Evolutionary conservation across 2,797 vertebrate species (phyloP).

Genomic region (Megaceryle alcyon): DNA sequence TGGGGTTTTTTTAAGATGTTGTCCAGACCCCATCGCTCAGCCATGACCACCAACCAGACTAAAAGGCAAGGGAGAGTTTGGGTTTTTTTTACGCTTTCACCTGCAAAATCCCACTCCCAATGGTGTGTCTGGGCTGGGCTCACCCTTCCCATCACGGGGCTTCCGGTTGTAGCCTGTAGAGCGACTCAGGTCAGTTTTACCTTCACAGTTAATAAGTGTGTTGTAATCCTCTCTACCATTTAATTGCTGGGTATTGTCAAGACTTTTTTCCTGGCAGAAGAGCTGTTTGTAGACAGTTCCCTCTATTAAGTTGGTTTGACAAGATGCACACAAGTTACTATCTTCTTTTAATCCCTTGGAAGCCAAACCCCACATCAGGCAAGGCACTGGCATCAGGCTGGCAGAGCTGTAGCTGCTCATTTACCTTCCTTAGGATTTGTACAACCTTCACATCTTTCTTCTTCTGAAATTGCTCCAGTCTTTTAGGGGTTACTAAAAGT

Average conservation of each 20-base stretch:
- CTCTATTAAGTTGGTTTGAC: not conserved
- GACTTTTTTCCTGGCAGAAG: not conserved
- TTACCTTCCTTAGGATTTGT: not conserved
- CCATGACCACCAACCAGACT: rapidly evolving
- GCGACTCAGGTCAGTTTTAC: rapidly evolving
- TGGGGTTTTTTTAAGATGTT: not conserved
- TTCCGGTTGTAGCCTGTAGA: not conserved
- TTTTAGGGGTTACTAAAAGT: slow-evolving; percentile 38
- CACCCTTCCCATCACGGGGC: not conserved
- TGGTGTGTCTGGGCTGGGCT: not conserved
- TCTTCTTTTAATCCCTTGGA: not conserved
- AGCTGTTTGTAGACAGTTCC: not conserved
- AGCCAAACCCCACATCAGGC: not conserved
- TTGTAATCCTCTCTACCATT: not conserved
- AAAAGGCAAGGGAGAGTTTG: not conserved
- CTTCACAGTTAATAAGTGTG: not conserved
- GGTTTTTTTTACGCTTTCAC: not conserved
- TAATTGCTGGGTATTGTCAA: not conserved
- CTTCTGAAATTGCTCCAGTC: not conserved
- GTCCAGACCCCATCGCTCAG: rapidly evolving
- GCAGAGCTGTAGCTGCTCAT: not conserved
- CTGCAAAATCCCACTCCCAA: not conserved
- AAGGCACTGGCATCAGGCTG: not conserved
- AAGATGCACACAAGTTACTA: not conserved
- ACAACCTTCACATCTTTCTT: not conserved